These are phyloP conservation scores for Habroteleia sp. DNA, from an alignment of 2,888 invertebrate genomes.

Conservation along the genomic window DNA sequence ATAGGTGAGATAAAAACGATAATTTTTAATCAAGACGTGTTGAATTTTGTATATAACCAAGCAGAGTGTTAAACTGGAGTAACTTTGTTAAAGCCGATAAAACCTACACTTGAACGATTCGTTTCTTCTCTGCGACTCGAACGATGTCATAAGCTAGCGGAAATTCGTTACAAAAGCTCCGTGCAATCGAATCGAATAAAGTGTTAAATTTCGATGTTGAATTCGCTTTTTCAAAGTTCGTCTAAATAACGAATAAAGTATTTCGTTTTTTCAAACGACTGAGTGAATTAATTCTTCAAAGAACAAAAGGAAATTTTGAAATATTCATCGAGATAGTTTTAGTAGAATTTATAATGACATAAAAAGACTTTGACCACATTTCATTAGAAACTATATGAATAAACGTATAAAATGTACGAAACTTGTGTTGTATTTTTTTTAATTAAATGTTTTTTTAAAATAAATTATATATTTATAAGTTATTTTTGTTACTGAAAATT, in stretches of 20 bases:
- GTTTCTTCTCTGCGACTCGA: slow-evolving; percentile 28
- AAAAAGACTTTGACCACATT: too few relatives aligned
- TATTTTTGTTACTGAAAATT: too few relatives aligned
- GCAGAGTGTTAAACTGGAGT: slow-evolving; percentile 37
- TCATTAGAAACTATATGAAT: too few relatives aligned
- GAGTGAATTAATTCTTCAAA: not conserved
- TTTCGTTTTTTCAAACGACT: slow-evolving; percentile 10
- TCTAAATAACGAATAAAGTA: slow-evolving; percentile 17
- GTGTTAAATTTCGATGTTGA: slow-evolving; percentile 20
- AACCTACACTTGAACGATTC: slow-evolving; percentile 39
- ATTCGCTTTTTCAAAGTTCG: slow-evolving; percentile 4
- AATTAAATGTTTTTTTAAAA: too few relatives aligned
- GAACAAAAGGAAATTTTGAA: not conserved
- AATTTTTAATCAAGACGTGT: slow-evolving; percentile 41
- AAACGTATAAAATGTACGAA: too few relatives aligned
- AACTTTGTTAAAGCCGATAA: slow-evolving; percentile 46
- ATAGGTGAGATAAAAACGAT: slow-evolving; percentile 24
- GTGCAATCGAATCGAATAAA: slow-evolving; percentile 27
- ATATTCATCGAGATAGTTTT: too few relatives aligned
- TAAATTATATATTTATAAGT: too few relatives aligned
- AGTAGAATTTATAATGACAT: too few relatives aligned
- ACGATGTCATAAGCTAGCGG: slow-evolving; percentile 34
- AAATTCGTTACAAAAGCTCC: slow-evolving; percentile 35
- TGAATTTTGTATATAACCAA: slow-evolving; percentile 40
- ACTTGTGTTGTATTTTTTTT: too few relatives aligned